Conservation (phyloP, 2,113 vertebrate genomes). For the Silurus meridionalis region DNA sequence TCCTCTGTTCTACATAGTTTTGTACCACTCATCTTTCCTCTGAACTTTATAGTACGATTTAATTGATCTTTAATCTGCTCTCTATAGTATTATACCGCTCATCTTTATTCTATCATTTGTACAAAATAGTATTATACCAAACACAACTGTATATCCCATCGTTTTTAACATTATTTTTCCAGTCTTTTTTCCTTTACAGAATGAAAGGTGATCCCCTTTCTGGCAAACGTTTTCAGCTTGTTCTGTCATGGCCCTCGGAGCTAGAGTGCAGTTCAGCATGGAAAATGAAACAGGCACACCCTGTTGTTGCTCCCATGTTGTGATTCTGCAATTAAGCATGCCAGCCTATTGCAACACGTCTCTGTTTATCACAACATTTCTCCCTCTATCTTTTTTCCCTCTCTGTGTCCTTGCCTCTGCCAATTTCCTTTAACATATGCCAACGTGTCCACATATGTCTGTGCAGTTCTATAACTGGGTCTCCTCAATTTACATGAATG, state of each 20-base stretch:
- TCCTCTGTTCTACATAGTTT: no score
- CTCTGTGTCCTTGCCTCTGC: background rate
- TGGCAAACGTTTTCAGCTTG: background rate
- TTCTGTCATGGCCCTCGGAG: conserved; percentile 11
- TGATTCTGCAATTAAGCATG: conserved; percentile 38
- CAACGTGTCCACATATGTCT: background rate
- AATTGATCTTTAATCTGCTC: no score
- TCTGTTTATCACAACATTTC: conserved; percentile 30
- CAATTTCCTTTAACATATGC: conserved; percentile 13
- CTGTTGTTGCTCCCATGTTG: conserved; percentile 36
- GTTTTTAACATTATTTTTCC: background rate
- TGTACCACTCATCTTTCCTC: no score
- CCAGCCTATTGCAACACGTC: conserved; percentile 46
- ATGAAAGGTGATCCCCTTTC: conserved; percentile 4
- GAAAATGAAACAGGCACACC: conserved; percentile 46
- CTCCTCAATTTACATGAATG: conserved; percentile 8
- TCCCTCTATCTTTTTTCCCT: background rate
- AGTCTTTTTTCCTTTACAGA: background rate
- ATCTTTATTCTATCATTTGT: background rate
- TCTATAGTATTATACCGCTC: background rate
- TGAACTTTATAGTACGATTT: background rate
- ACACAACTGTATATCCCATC: background rate
- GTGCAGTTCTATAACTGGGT: background rate
- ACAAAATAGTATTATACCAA: background rate
- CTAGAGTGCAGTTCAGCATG: conserved; percentile 23